Evolutionary conservation across 2,888 invertebrate genomes (phyloP).

Genomic region (Lepetodrilus schrolli): DNA sequence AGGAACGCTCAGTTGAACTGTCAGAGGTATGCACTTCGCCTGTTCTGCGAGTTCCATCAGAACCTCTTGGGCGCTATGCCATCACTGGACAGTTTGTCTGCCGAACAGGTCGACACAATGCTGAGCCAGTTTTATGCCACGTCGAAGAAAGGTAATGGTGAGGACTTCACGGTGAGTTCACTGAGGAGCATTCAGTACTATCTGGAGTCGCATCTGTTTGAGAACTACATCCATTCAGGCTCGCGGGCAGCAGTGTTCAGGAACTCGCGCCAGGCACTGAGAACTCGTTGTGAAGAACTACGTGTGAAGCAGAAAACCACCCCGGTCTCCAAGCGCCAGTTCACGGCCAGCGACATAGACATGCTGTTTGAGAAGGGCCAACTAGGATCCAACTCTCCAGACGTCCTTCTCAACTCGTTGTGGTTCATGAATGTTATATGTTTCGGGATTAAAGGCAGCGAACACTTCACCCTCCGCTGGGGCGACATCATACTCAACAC

Average conservation of each 20-base stretch:
- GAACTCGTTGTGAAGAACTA: not conserved
- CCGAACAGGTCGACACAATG: not conserved
- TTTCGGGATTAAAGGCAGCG: constrained; percentile 20
- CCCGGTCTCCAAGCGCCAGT: not conserved
- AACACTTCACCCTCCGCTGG: constrained; percentile 15
- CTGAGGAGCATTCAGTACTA: constrained; percentile 18
- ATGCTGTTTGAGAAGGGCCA: constrained; percentile 14
- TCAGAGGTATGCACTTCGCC: constrained; percentile 1
- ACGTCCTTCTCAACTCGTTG: constrained; percentile 11
- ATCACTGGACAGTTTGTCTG: not conserved
- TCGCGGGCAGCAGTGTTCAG: not conserved
- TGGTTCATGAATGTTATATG: constrained; percentile 22
- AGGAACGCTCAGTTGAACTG: constrained; percentile 24
- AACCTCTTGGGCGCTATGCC: not conserved
- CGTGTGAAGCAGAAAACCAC: not conserved
- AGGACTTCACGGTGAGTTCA: constrained; percentile 16
- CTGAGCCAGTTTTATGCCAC: constrained; percentile 14
- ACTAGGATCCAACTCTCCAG: not conserved
- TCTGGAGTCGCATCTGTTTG: constrained; percentile 12
- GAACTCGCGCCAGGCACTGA: constrained; percentile 3
- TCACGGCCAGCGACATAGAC: not conserved
- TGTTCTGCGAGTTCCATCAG: constrained; percentile 15
- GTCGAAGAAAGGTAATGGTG: constrained; percentile 7
- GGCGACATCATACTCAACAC: constrained; percentile 18
- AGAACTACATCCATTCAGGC: constrained; percentile 4